Percentiles rank a stretch among this genome's conserved stretches.
Conservation (phyloP, 1,140 invertebrate genomes). For the Bombus cullumanus region DNA sequence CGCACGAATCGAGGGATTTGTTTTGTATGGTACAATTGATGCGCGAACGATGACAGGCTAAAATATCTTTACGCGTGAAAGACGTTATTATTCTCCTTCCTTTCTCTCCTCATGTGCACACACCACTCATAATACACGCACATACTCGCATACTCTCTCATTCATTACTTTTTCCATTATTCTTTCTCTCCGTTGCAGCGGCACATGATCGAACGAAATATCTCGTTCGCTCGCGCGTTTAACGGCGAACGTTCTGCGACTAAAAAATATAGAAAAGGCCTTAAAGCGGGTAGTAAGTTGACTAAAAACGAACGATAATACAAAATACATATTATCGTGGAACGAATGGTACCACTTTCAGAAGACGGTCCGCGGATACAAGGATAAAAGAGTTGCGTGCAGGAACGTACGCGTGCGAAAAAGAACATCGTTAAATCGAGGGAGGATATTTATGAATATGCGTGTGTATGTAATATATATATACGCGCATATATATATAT, state of each 20-base stretch:
- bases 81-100: slow-evolving; percentile 11
- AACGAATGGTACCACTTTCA: slow-evolving; percentile 17
- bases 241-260: slow-evolving; percentile 1
- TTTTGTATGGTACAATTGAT: slow-evolving; percentile 25
- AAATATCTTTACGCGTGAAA: slow-evolving; percentile 29
- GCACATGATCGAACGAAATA: slow-evolving; percentile 8
- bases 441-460: neutral
- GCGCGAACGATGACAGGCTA: slow-evolving; percentile 29
- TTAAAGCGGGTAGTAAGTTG: slow-evolving; percentile 26
- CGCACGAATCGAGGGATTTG: neutral
- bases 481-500: neutral
- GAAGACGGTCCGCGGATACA: slow-evolving; percentile 8
- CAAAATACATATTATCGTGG: slow-evolving; percentile 41
- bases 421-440: slow-evolving; percentile 32
- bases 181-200: slow-evolving; percentile 31
- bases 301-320: slow-evolving; percentile 26
- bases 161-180: neutral
- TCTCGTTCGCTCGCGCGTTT: neutral
- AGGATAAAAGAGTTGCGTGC: neutral
- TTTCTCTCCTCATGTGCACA: neutral
- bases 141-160: neutral
- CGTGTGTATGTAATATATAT: neutral
- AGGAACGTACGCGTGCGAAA: slow-evolving; percentile 16
- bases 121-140: neutral
- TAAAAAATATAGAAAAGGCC: slow-evolving; percentile 57